Evolutionary conservation across 2,797 vertebrate genomes (phyloP), one percentile per base, ranked within the genome.

Genomic region (Myotis findleyi): DNA sequence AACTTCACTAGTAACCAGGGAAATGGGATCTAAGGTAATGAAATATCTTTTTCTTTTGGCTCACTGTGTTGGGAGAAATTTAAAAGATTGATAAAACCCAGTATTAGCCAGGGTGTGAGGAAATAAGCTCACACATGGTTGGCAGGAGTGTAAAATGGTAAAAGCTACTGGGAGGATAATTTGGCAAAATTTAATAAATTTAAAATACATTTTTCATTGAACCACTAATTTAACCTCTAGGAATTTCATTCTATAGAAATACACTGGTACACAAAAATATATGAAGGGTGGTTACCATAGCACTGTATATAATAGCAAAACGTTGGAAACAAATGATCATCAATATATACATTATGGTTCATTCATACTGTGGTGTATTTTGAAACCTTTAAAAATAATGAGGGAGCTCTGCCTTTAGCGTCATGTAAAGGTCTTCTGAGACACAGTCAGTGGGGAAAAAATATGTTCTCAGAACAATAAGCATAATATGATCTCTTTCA

Each of bases 231-330:
- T 81, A 18, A 68, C 30, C 51, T 90, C 47, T 53, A 84, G 36
- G 20, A 72, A 72, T 64, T 87, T 57, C 51, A 33, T n/a, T 93
- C 80, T 80, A 83, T 13, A 93, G 71, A 93, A 83, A 87, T n/a
- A 51, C n/a, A 91, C 10, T 18, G 36, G 49, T 23, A 62, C 21
- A 79, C 79, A 91, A 91, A 88, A 69, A 64, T 66, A 12, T 1
- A 75, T 93, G 51, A 82, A 91, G 49, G 6, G 16, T 30, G n/a
- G 36, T 82, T 64, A 59, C 47, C 36, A 51, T 0, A 81, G 18
- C 20, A 73, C 51, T 57, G 44, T 16, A 47, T 53, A 44, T 10
- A 87, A 79, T 7, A 27, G 51, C 44, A 93, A 73, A 82, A 73
- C 25, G 76, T 51, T 72, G 51, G 57, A 83, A 96, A 68, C 30